These are phyloP conservation scores for Venusia cambrica DNA, from an alignment of 2,888 invertebrate genomes.

Conservation along the genomic window DNA sequence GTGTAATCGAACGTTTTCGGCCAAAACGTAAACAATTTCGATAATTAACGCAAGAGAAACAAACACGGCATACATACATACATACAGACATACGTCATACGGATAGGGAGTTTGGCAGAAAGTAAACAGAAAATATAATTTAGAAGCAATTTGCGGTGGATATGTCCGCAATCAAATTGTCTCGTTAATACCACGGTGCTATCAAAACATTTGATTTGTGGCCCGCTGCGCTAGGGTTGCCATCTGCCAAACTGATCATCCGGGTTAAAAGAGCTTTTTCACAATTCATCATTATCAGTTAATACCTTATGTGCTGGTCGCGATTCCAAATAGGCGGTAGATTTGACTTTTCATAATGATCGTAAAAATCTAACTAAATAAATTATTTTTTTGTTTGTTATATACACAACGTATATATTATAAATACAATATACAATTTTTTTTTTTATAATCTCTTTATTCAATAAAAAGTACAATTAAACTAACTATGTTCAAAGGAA, in stretches of 20 bases:
- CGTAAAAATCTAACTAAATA: no score
- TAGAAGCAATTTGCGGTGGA: constrained; percentile 80
- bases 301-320: no score
- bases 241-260: constrained; percentile 12
- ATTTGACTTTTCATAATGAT: no score
- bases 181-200: constrained; percentile 79
- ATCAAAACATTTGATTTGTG: constrained; percentile 82
- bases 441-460: no score
- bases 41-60: constrained; percentile 69
- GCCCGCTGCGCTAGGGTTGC: constrained; percentile 37
- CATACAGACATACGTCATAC: constrained; percentile 61
- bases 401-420: no score
- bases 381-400: no score
- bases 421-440: no score
- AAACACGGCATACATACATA: constrained; percentile 55
- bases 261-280: constrained; percentile 31
- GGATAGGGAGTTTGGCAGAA: constrained; percentile 75
- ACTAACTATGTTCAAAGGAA: no score
- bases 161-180: constrained; percentile 82
- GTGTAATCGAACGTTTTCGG: constrained; percentile 44
- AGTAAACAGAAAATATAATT: constrained; percentile 82
- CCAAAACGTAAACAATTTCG: constrained; percentile 60
- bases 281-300: no score
- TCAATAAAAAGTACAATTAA: no score
- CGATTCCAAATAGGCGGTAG: no score